Percentiles rank a stretch among this genome's conserved stretches.
Conservation (phyloP, 2,113 vertebrate genomes). For the Hirundichthys speculiger region DNA sequence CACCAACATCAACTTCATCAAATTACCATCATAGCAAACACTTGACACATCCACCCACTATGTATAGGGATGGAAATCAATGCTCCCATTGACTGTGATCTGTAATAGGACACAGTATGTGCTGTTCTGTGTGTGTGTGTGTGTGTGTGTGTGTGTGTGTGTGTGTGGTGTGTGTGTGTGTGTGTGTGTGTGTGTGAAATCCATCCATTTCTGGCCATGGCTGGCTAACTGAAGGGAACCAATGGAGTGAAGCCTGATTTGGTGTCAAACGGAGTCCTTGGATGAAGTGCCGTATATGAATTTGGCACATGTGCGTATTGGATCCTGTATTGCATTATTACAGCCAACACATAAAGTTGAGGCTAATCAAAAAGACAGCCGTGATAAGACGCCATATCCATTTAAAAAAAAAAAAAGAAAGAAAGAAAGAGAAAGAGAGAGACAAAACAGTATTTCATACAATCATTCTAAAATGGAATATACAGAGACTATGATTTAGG, state of each 20-base stretch:
- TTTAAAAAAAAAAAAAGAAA: too few species aligned
- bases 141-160: too few species aligned
- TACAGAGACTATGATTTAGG: too few species aligned
- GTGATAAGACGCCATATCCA: too few species aligned
- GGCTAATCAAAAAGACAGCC: too few species aligned
- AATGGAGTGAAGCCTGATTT: slow-evolving; percentile 70
- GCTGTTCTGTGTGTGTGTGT: slow-evolving; percentile 35
- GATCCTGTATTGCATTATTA: slow-evolving; percentile 53
- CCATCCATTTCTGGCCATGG: slow-evolving; percentile 65
- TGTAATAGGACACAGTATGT: slow-evolving; percentile 30
- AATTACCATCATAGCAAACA: slow-evolving; percentile 19
- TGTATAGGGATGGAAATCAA: slow-evolving; percentile 32
- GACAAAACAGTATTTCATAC: too few species aligned
- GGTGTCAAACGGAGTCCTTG: slow-evolving; percentile 71
- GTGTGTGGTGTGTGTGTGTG: too few species aligned
- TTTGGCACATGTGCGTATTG: slow-evolving; percentile 38
- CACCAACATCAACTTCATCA: slow-evolving; percentile 3
- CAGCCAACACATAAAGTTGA: too few species aligned
- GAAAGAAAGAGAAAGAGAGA: too few species aligned
- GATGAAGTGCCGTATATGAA: slow-evolving; percentile 28
- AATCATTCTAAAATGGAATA: too few species aligned
- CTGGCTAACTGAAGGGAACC: slow-evolving; percentile 57
- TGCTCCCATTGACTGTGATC: slow-evolving; percentile 29
- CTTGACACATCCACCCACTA: slow-evolving; percentile 14
- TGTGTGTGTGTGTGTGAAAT: slow-evolving; percentile 58